Evolutionary conservation across 1,140 invertebrate species (phyloP).

Genomic region (Heliconius hermathena): DNA sequence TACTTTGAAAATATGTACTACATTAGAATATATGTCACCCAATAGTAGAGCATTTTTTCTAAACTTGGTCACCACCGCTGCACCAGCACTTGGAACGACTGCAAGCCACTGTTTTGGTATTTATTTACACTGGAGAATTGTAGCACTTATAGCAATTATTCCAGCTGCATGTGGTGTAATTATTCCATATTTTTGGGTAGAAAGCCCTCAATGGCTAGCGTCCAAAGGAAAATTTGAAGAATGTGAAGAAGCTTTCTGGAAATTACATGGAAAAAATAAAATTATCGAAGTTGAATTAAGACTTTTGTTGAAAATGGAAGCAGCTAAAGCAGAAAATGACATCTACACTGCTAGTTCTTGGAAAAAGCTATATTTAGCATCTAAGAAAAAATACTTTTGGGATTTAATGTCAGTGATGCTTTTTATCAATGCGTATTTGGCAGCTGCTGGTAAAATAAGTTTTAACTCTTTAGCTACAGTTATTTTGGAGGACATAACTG

Average conservation of each 20-base stretch:
- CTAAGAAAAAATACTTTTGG: conserved; percentile 38
- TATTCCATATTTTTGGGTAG: conserved; percentile 18
- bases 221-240: conserved; percentile 38
- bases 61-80: conserved; percentile 31
- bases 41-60: conserved; percentile 26
- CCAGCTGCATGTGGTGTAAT: neutral
- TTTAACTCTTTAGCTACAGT: conserved; percentile 18
- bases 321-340: conserved; percentile 5
- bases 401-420: conserved; percentile 16
- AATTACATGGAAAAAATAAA: conserved; percentile 17
- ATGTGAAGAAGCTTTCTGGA: conserved; percentile 27
- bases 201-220: conserved; percentile 36
- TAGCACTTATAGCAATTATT: neutral
- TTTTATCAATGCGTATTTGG: conserved; percentile 16
- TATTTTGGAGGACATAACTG: conserved; percentile 13
- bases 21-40: conserved; percentile 31
- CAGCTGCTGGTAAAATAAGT: conserved; percentile 7
- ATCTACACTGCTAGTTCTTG: neutral
- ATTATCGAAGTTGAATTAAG: neutral
- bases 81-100: conserved; percentile 20
- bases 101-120: neutral
- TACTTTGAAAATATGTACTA: conserved; percentile 19
- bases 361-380: conserved; percentile 28
- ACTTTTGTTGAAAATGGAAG: conserved; percentile 14
- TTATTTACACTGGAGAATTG: conserved; percentile 12